Percentiles rank a stretch among this genome's conserved stretches.
Evolutionary conservation across 92 coral and sea anemone species (phyloP).

Genomic region (Phenganax stokvisi): DNA sequence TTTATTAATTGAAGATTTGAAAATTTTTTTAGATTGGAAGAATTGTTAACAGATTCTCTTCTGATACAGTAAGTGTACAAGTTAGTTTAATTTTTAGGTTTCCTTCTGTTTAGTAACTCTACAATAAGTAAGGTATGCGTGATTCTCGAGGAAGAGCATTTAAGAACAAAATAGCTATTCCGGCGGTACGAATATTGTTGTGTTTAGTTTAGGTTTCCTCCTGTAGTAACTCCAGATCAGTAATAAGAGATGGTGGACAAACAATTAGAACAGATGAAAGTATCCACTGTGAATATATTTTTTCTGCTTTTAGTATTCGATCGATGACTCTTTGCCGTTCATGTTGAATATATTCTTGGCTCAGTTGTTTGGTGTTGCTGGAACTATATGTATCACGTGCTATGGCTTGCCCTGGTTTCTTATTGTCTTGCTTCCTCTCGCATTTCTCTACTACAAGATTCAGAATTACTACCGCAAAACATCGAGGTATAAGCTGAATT

Average conservation of each 20-base stretch:
- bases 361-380: conserved; percentile 90
- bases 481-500: conserved; percentile 55
- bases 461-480: conserved; percentile 97
- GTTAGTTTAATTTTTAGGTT: too few relatives aligned
- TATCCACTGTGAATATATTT: background rate
- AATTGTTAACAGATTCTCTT: conserved; percentile 85
- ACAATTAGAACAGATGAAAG: too few relatives aligned
- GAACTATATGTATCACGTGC: conserved; percentile 90
- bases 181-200: background rate
- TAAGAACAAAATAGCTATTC: background rate
- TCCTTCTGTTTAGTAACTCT: background rate
- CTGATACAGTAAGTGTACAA: conserved; percentile 70
- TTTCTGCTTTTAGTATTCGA: conserved; percentile 63
- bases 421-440: conserved; percentile 75
- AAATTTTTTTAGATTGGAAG: conserved; percentile 69
- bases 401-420: conserved; percentile 95
- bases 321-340: conserved; percentile 95
- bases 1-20: background rate
- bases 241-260: too few relatives aligned
- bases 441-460: conserved; percentile 73
- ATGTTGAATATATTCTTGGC: conserved; percentile 95
- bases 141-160: background rate
- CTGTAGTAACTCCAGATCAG: too few relatives aligned
- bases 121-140: background rate
- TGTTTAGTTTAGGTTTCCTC: background rate